phyloP scores from a whole-genome alignment of 2,113 vertebrate genomes.

The Nibea albiflora region DNA sequence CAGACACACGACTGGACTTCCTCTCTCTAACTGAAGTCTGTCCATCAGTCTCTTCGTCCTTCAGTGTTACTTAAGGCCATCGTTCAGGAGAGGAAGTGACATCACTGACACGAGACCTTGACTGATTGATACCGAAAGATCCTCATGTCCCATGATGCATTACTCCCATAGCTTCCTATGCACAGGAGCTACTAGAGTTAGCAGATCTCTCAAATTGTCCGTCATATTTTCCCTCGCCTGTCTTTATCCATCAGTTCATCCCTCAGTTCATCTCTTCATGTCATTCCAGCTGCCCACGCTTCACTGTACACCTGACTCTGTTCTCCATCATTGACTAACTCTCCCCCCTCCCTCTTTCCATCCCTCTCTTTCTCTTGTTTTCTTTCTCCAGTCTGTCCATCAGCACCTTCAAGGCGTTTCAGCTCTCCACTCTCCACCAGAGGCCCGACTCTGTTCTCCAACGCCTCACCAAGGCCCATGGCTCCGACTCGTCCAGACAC shows the following conservation, averaged over 20 bases:
- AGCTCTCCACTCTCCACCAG: conserved; percentile 83
- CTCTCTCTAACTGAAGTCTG: not conserved
- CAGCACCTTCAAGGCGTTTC: conserved; percentile 85
- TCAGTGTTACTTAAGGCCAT: conserved; percentile 33
- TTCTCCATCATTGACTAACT: conserved; percentile 33
- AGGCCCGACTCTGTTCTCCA: conserved; percentile 85
- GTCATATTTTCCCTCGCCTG: conserved; percentile 21
- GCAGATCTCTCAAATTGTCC: conserved; percentile 38
- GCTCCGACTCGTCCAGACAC: conserved; percentile 62
- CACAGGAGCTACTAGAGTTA: conserved; percentile 40
- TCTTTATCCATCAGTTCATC: conserved; percentile 44
- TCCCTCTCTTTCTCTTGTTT: conserved; percentile 1
- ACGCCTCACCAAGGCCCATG: conserved; percentile 68
- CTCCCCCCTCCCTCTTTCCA: not conserved
- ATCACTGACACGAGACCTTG: conserved; percentile 48
- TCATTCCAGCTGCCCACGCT: conserved; percentile 25
- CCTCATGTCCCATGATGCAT: conserved; percentile 44
- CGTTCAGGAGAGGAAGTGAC: conserved; percentile 58
- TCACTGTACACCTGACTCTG: conserved; percentile 14
- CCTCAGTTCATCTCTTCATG: conserved; percentile 32
- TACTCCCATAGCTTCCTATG: conserved; percentile 21
- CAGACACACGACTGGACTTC: not conserved
- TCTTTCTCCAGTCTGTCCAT: conserved; percentile 80
- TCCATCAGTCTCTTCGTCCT: conserved; percentile 44
- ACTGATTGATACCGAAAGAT: conserved; percentile 45